Evolutionary conservation across 1,140 invertebrate genomes (phyloP).

Genomic region (Sweltsa coloradensis): DNA sequence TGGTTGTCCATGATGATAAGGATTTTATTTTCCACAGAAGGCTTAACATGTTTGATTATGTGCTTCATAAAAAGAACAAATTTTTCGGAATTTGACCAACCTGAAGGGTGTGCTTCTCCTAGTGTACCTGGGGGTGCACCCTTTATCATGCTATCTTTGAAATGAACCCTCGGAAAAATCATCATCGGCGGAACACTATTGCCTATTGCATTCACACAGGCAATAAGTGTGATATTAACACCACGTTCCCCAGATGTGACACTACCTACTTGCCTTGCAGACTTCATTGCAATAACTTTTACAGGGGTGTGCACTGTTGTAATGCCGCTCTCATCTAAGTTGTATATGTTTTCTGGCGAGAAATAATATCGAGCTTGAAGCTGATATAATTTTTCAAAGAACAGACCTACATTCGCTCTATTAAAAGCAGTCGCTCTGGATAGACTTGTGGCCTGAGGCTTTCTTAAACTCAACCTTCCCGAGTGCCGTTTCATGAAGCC

Average conservation of each 20-base stretch:
- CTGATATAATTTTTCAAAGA: slow-evolving; percentile 17
- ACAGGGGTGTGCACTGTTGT: slow-evolving; percentile 23
- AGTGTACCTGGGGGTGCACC: slow-evolving; percentile 24
- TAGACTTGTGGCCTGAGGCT: slow-evolving; percentile 20
- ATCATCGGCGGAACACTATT: slow-evolving; percentile 29
- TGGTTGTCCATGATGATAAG: slow-evolving; percentile 22
- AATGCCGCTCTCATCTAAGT: slow-evolving; percentile 28
- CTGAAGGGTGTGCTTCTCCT: slow-evolving; percentile 22
- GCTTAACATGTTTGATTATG: slow-evolving; percentile 22
- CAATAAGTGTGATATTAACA: slow-evolving; percentile 28
- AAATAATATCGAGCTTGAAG: slow-evolving; percentile 19
- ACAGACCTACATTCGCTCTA: slow-evolving; percentile 15
- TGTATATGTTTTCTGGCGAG: slow-evolving; percentile 21
- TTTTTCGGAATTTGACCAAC: slow-evolving; percentile 26
- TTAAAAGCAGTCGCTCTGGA: slow-evolving; percentile 23
- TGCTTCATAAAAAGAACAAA: slow-evolving; percentile 27
- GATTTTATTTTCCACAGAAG: slow-evolving; percentile 10
- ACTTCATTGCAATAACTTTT: slow-evolving; percentile 19
- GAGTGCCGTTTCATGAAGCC: slow-evolving; percentile 22
- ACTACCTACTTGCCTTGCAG: slow-evolving; percentile 17
- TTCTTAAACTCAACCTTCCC: slow-evolving; percentile 11
- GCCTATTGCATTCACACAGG: slow-evolving; percentile 27
- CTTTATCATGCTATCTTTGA: slow-evolving; percentile 22
- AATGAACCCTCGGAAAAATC: slow-evolving; percentile 28
- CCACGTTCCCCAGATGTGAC: slow-evolving; percentile 29